A percentile compares a stretch with the other conserved stretches of the same genome.
Evolutionary conservation across 2,888 invertebrate genomes (phyloP).

Genomic region (Ophion obscuratus): DNA sequence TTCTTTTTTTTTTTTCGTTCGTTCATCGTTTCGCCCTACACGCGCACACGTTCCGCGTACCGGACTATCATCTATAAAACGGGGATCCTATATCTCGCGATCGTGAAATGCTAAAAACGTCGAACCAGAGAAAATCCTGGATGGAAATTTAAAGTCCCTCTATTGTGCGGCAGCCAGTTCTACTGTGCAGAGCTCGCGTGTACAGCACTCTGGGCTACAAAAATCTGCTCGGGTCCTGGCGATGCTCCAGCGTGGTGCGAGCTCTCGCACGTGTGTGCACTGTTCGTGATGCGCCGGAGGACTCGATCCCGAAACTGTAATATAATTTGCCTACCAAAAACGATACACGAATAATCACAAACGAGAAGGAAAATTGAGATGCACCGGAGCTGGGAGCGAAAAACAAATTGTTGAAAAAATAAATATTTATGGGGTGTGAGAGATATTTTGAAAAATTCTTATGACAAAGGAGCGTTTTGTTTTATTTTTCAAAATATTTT

Average conservation of each 20-base stretch:
- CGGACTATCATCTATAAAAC: slow-evolving; percentile 38
- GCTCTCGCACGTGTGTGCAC: not conserved
- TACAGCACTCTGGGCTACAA: not conserved
- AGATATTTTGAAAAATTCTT: too few relatives aligned
- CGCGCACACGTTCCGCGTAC: slow-evolving; percentile 1
- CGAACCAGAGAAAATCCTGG: slow-evolving; percentile 7
- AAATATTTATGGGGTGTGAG: too few relatives aligned
- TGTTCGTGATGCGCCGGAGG: slow-evolving; percentile 12
- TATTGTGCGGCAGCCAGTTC: slow-evolving; percentile 1
- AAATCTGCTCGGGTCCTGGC: slow-evolving; percentile 1
- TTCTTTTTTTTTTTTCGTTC: slow-evolving; percentile 25
- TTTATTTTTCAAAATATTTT: too few relatives aligned
- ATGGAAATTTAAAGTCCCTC: slow-evolving; percentile 21
- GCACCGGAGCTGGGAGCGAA: too few relatives aligned
- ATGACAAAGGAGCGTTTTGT: too few relatives aligned
- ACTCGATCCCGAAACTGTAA: not conserved
- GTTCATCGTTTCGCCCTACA: slow-evolving; percentile 15
- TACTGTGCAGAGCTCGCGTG: slow-evolving; percentile 1
- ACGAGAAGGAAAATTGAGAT: not conserved
- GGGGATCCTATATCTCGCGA: slow-evolving; percentile 27
- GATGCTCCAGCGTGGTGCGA: not conserved
- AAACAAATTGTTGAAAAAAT: too few relatives aligned
- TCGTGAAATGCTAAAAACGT: slow-evolving; percentile 19
- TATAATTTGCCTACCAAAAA: not conserved
- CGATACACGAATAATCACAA: not conserved